These are phyloP conservation scores for Vulpes vulpes DNA, from an alignment of 2,113 vertebrate species.

Conservation along the genomic window DNA sequence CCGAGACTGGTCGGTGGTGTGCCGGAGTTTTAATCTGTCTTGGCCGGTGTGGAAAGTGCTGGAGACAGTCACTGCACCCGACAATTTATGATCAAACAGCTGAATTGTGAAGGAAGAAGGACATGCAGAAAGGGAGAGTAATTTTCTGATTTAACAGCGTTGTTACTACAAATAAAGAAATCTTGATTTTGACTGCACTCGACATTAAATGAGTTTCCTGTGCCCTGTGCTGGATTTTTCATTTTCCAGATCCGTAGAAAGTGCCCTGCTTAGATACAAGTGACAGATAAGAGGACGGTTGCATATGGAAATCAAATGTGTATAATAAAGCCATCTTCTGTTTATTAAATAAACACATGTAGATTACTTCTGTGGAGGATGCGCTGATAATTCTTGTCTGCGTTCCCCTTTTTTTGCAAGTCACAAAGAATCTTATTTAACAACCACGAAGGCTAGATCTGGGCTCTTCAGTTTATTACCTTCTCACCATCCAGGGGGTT, in stretches of 20 bases:
- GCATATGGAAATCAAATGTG: constrained; percentile 90
- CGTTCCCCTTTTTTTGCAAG: constrained; percentile 86
- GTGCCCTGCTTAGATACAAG: constrained; percentile 90
- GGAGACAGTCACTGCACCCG: constrained; percentile 96
- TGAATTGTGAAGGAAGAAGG: constrained; percentile 91
- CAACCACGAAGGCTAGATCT: constrained; percentile 77
- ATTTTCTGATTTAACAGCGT: constrained; percentile 94
- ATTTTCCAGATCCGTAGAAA: constrained; percentile 93
- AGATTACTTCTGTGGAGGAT: constrained; percentile 88
- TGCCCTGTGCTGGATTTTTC: constrained; percentile 90
- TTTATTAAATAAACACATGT: constrained; percentile 93
- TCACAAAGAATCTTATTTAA: constrained; percentile 91
- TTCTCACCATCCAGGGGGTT: constrained; percentile 61
- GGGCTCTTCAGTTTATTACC: constrained; percentile 80
- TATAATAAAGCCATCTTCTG: constrained; percentile 92
- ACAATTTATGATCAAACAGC: constrained; percentile 99
- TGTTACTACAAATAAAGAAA: constrained; percentile 94
- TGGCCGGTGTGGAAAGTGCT: constrained; percentile 97
- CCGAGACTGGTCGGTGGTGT: constrained; percentile 93
- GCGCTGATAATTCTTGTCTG: constrained; percentile 89
- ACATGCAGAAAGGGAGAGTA: constrained; percentile 90
- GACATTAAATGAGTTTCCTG: constrained; percentile 93
- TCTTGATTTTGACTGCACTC: constrained; percentile 92
- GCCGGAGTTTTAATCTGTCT: constrained; percentile 98
- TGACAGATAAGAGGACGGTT: constrained; percentile 90